Conservation (phyloP, 2,888 invertebrate species). For the Dicyrtomina minuta region DNA sequence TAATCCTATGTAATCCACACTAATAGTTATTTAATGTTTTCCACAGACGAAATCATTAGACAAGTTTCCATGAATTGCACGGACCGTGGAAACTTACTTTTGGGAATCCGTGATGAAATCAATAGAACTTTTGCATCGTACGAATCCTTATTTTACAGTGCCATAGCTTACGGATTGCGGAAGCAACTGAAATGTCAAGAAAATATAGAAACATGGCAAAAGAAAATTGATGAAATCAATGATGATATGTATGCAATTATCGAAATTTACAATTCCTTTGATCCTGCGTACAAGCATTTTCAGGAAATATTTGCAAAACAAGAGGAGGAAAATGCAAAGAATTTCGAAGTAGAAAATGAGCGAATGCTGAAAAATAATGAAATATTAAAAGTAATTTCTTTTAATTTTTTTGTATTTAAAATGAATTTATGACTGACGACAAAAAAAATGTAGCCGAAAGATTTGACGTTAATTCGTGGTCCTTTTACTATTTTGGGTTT, state of each 20-base stretch:
- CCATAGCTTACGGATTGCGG: conserved; percentile 12
- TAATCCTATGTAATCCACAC: not conserved
- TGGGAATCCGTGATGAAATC: conserved; percentile 17
- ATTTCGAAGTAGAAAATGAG: conserved; percentile 14
- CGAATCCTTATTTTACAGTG: conserved; percentile 24
- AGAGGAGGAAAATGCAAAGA: not conserved
- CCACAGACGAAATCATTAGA: conserved; percentile 25
- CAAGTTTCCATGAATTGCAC: conserved; percentile 22
- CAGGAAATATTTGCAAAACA: conserved; percentile 1
- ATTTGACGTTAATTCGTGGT: no score
- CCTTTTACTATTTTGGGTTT: no score
- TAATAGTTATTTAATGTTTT: conserved; percentile 3
- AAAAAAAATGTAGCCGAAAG: no score
- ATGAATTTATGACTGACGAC: no score
- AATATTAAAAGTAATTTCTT: conserved; percentile 13
- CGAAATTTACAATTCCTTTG: no score
- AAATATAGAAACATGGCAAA: conserved; percentile 1
- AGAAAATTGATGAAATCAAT: conserved; percentile 19
- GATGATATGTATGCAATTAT: not conserved
- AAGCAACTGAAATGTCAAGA: conserved; percentile 4
- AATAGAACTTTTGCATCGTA: conserved; percentile 16
- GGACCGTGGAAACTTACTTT: conserved; percentile 23
- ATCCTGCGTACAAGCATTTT: conserved; percentile 6
- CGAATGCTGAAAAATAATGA: conserved; percentile 10
- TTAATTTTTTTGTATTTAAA: no score